These are phyloP conservation scores for Caenorhabditis sp. DNA, from an alignment of 2,888 invertebrate genomes.

Conservation along the genomic window DNA sequence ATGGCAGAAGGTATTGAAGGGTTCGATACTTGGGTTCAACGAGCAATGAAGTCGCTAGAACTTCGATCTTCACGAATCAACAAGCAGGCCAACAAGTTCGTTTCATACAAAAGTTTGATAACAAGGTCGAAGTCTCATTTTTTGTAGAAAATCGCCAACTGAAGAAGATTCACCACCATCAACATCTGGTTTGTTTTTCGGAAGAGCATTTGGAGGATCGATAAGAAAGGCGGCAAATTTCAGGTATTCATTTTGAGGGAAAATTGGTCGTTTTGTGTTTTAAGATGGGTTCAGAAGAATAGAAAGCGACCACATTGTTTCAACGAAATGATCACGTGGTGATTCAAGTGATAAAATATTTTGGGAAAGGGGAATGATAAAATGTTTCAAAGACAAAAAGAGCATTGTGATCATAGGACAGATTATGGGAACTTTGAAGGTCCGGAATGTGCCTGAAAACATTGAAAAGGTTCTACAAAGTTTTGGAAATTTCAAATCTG, in stretches of 20 bases:
- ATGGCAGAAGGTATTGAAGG: constrained; percentile 73
- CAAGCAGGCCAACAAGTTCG: not conserved
- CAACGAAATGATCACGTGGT: constrained; percentile 1
- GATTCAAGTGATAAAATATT: not conserved
- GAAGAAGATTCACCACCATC: constrained; percentile 9
- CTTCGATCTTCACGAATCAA: constrained; percentile 20
- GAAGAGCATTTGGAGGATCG: constrained; percentile 15
- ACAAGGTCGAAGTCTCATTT: not conserved
- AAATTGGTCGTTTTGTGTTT: too few relatives aligned
- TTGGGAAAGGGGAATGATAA: not conserved
- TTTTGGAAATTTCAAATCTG: too few relatives aligned
- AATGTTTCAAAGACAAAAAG: not conserved
- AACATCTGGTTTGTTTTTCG: constrained; percentile 5
- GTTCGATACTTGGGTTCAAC: constrained; percentile 72
- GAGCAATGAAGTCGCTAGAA: constrained; percentile 42
- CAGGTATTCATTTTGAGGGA: not conserved
- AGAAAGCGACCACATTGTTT: not conserved
- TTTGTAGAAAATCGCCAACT: constrained; percentile 6
- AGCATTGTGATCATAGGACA: not conserved
- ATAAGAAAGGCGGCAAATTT: constrained; percentile 6
- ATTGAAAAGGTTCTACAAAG: too few relatives aligned
- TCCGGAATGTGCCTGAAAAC: too few relatives aligned
- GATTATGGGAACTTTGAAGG: too few relatives aligned
- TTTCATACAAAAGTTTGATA: not conserved
- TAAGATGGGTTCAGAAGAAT: too few relatives aligned